These are phyloP conservation scores for Spondyliosoma cantharus DNA, from an alignment of 2,797 vertebrate species.

Conservation along the genomic window DNA sequence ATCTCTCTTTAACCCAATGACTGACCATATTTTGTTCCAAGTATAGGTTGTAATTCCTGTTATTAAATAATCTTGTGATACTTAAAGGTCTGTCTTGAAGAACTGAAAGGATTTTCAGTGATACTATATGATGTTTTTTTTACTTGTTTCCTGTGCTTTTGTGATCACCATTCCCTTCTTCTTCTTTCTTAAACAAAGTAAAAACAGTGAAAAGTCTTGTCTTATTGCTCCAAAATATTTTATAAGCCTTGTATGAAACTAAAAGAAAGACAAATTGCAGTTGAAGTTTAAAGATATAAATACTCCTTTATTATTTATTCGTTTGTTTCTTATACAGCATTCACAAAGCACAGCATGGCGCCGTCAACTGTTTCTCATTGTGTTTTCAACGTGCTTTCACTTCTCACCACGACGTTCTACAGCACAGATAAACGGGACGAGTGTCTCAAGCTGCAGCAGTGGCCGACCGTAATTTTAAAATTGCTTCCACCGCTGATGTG, in stretches of 20 bases:
- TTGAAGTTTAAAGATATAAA: slow-evolving; percentile 11
- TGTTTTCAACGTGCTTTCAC: slow-evolving; percentile 25
- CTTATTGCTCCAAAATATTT: slow-evolving; percentile 20
- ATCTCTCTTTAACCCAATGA: slow-evolving; percentile 24
- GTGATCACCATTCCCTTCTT: not conserved
- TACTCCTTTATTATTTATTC: slow-evolving; percentile 10
- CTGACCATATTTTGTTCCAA: not conserved
- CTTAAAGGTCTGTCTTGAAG: slow-evolving; percentile 6
- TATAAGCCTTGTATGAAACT: slow-evolving; percentile 9
- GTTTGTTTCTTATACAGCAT: slow-evolving; percentile 19
- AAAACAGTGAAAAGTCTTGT: not conserved
- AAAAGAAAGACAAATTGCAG: slow-evolving; percentile 10
- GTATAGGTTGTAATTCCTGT: not conserved
- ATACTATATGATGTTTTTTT: not conserved
- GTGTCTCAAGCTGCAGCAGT: slow-evolving; percentile 1
- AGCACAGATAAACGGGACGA: slow-evolving; percentile 39
- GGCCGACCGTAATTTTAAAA: slow-evolving; percentile 38
- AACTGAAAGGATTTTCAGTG: slow-evolving; percentile 2
- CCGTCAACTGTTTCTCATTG: slow-evolving; percentile 48
- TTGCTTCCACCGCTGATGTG: slow-evolving; percentile 36
- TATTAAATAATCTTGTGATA: too few species aligned
- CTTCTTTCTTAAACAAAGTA: slow-evolving; percentile 6
- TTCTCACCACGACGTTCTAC: slow-evolving; percentile 40
- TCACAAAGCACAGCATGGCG: slow-evolving; percentile 28
- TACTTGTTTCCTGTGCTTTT: slow-evolving; percentile 10